phyloP scores from a whole-genome alignment of 2,797 vertebrate species.

The Cyprinella venusta region DNA sequence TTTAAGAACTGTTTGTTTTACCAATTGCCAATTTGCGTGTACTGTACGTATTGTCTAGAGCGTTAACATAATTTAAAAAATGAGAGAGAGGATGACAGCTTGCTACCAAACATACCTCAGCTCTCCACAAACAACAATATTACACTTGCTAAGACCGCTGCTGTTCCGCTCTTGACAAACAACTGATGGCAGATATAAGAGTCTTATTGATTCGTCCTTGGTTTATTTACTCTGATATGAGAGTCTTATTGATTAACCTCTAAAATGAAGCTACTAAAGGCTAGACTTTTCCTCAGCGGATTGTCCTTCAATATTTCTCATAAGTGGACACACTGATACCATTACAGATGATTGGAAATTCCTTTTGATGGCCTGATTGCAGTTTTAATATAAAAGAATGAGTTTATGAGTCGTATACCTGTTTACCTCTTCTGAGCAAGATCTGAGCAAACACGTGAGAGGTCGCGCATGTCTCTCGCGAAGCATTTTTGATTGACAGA shows the following conservation, averaged over 20 bases:
- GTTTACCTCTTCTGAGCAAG: neutral
- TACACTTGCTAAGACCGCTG: slow-evolving; percentile 31
- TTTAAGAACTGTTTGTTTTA: slow-evolving; percentile 24
- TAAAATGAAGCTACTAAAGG: slow-evolving; percentile 45
- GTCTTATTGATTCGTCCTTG: slow-evolving; percentile 41
- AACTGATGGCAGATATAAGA: slow-evolving; percentile 47
- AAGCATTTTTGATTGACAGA: slow-evolving; percentile 38
- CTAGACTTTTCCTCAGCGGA: slow-evolving; percentile 26
- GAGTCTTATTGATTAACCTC: slow-evolving; percentile 45
- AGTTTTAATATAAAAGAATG: slow-evolving; percentile 24
- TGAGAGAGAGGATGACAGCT: slow-evolving; percentile 21
- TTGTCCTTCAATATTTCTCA: slow-evolving; percentile 39
- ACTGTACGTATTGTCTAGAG: neutral
- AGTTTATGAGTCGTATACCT: slow-evolving; percentile 41
- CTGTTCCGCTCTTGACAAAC: slow-evolving; percentile 34
- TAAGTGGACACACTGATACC: slow-evolving; percentile 17
- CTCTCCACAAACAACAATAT: slow-evolving; percentile 39
- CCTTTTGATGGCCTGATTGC: slow-evolving; percentile 32
- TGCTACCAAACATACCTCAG: slow-evolving; percentile 22
- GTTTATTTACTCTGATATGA: slow-evolving; percentile 47
- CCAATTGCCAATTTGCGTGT: neutral
- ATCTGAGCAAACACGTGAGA: slow-evolving; percentile 18
- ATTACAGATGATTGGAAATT: slow-evolving; percentile 41
- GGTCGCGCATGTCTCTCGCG: neutral
- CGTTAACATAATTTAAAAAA: neutral